These are phyloP conservation scores for Notospermus geniculatus DNA, from an alignment of 1,140 invertebrate genomes.

Conservation along the genomic window DNA sequence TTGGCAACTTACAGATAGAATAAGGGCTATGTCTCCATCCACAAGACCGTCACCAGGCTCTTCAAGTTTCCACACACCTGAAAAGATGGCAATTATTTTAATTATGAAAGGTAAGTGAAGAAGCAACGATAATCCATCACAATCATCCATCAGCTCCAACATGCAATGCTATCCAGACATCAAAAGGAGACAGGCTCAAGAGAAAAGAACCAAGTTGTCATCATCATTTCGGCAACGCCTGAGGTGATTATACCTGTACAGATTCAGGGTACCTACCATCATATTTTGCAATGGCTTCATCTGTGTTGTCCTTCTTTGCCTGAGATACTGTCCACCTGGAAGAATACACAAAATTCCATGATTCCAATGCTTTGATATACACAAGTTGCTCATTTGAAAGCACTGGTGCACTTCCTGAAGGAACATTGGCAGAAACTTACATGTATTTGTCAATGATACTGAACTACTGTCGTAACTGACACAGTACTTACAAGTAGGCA, in stretches of 20 bases:
- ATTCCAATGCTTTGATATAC: constrained; percentile 10
- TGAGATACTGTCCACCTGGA: constrained; percentile 79
- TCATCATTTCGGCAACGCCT: too few relatives aligned
- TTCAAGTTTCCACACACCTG: constrained; percentile 71
- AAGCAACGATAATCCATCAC: too few relatives aligned
- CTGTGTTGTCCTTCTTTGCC: constrained; percentile 89
- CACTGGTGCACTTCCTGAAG: not conserved
- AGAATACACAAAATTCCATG: constrained; percentile 6
- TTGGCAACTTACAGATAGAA: constrained; percentile 67
- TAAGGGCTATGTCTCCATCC: constrained; percentile 80
- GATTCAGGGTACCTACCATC: constrained; percentile 69
- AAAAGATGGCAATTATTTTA: too few relatives aligned
- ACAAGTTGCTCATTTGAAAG: not conserved
- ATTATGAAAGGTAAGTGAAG: too few relatives aligned
- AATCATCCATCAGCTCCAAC: too few relatives aligned
- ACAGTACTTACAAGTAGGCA: too few relatives aligned
- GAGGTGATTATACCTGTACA: too few relatives aligned
- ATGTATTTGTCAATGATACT: too few relatives aligned
- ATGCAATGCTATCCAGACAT: too few relatives aligned
- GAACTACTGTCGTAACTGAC: too few relatives aligned
- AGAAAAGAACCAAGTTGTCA: too few relatives aligned
- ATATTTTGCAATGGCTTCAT: constrained; percentile 88
- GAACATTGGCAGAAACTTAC: not conserved
- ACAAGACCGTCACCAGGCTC: constrained; percentile 72
- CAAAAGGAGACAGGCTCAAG: too few relatives aligned